These are phyloP conservation scores for Cecropterus lyciades DNA, from an alignment of 1,140 invertebrate genomes.

Conservation along the genomic window DNA sequence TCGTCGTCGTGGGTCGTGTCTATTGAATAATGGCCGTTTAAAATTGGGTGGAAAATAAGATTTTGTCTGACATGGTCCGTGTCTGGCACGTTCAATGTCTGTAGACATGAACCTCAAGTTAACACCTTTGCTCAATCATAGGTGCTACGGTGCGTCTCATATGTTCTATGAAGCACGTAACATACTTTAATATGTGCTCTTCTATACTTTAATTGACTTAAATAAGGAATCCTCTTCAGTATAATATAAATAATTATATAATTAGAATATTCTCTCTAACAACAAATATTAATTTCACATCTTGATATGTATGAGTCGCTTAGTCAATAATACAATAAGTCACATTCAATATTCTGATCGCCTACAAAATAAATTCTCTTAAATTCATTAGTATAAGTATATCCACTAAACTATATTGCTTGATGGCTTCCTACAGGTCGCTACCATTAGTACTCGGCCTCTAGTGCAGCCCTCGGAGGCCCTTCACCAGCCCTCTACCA, in stretches of 20 bases:
- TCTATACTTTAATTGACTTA: conserved; percentile 80
- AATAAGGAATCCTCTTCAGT: conserved; percentile 79
- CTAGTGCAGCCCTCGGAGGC: background rate
- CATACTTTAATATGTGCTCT: conserved; percentile 41
- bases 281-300: conserved; percentile 62
- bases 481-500: conserved; percentile 12
- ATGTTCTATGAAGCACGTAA: conserved; percentile 49
- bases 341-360: conserved; percentile 46
- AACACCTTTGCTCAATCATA: too few relatives aligned
- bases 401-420: conserved; percentile 59
- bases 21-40: too few relatives aligned
- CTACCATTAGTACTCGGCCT: conserved; percentile 21
- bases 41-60: too few relatives aligned
- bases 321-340: conserved; percentile 41
- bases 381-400: conserved; percentile 52
- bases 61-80: too few relatives aligned
- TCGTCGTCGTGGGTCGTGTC: too few relatives aligned
- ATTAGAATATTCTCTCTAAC: conserved; percentile 51
- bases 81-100: too few relatives aligned
- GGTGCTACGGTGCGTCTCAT: background rate
- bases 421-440: conserved; percentile 34
- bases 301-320: conserved; percentile 78
- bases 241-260: conserved; percentile 68
- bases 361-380: conserved; percentile 72
- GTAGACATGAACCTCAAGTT: too few relatives aligned